phyloP scores from a whole-genome alignment of 2,113 vertebrate species.

The Murina feae region DNA sequence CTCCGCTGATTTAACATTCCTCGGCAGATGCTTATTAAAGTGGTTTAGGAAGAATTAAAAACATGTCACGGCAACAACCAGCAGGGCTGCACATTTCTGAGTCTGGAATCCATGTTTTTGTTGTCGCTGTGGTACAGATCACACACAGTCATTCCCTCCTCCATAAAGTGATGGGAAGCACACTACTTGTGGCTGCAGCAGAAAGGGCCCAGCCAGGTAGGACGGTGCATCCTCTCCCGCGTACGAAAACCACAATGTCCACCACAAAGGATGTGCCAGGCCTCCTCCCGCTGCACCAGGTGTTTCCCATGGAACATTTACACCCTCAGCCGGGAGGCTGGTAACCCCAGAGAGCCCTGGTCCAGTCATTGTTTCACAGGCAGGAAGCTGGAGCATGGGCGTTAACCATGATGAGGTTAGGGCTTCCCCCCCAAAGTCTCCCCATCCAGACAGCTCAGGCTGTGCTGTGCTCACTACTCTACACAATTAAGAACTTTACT shows the following conservation, averaged over 20 bases:
- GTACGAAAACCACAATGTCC: background rate
- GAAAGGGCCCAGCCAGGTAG: background rate
- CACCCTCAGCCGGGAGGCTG: background rate
- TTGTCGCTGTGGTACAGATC: background rate
- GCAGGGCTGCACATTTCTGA: background rate
- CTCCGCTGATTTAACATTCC: background rate
- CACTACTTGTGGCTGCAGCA: background rate
- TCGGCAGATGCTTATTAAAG: slow-evolving; percentile 32
- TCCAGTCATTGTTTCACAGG: background rate
- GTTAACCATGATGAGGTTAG: background rate
- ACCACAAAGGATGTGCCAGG: background rate
- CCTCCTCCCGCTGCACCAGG: background rate
- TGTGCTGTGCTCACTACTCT: background rate
- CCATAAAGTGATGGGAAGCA: background rate
- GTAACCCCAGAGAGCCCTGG: background rate
- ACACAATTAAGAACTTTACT: background rate
- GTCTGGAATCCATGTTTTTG: background rate
- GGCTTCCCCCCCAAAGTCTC: background rate
- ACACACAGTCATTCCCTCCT: slow-evolving; percentile 28
- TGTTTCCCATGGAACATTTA: background rate
- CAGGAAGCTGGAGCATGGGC: background rate
- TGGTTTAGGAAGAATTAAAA: slow-evolving; percentile 44
- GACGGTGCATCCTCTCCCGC: background rate
- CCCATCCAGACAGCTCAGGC: background rate
- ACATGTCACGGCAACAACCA: background rate